A percentile compares a stretch with the other conserved stretches of the same genome.
These are phyloP conservation scores for Galleria mellonella DNA, from an alignment of 1,140 invertebrate species.

Conservation along the genomic window DNA sequence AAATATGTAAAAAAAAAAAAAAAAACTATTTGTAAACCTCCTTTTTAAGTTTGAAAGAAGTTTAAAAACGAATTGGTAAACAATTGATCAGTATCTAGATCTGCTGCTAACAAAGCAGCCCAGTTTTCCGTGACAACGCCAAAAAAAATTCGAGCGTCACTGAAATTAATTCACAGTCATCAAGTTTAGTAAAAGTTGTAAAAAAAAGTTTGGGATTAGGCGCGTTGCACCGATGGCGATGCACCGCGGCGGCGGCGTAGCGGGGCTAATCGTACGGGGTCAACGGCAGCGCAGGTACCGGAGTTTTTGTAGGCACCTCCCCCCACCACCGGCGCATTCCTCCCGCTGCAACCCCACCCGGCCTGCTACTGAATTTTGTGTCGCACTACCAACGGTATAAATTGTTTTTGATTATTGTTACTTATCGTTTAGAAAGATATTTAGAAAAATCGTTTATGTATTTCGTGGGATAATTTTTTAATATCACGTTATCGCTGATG, in stretches of 20 bases:
- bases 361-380: slow-evolving; percentile 49
- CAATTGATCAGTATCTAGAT: too few relatives aligned
- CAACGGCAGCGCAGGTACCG: slow-evolving; percentile 61
- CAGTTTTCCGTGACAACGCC: background rate
- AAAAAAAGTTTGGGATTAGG: slow-evolving; percentile 31
- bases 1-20: too few relatives aligned
- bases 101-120: too few relatives aligned
- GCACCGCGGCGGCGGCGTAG: slow-evolving; percentile 26
- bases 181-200: slow-evolving; percentile 6
- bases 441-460: too few relatives aligned
- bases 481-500: too few relatives aligned
- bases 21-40: too few relatives aligned
- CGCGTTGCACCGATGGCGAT: slow-evolving; percentile 31
- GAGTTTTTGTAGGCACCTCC: slow-evolving; percentile 38
- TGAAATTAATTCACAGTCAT: slow-evolving; percentile 25
- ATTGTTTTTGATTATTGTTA: slow-evolving; percentile 8
- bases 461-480: too few relatives aligned
- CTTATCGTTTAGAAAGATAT: too few relatives aligned
- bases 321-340: slow-evolving; percentile 31
- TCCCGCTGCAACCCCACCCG: slow-evolving; percentile 19
- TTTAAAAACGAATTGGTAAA: too few relatives aligned
- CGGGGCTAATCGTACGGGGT: slow-evolving; percentile 48
- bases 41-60: too few relatives aligned
- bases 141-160: slow-evolving; percentile 4
- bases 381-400: slow-evolving; percentile 19